Evolutionary conservation across 2,113 vertebrate genomes (phyloP).

Genomic region (Promerops cafer): DNA sequence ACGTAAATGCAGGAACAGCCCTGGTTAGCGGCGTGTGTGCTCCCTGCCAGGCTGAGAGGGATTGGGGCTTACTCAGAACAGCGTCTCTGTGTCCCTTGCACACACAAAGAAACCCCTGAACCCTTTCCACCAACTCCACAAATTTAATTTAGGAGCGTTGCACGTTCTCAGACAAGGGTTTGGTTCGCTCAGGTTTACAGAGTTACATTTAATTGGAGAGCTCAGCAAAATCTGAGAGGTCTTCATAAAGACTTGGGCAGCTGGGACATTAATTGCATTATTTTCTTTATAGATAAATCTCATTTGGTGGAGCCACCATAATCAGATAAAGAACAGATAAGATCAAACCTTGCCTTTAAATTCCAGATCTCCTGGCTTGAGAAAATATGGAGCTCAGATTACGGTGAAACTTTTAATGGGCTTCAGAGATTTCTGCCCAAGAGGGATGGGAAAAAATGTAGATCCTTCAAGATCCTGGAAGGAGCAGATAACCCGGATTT

Average conservation of each 20-base stretch:
- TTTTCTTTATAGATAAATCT: constrained; percentile 75
- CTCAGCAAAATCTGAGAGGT: constrained; percentile 17
- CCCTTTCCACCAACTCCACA: not conserved
- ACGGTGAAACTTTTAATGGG: constrained; percentile 11
- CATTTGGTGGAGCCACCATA: constrained; percentile 72
- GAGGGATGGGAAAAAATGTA: not conserved
- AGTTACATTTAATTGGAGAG: constrained; percentile 51
- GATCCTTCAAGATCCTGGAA: constrained; percentile 58
- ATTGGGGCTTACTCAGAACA: not conserved
- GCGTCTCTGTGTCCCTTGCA: not conserved
- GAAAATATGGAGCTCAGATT: constrained; percentile 46
- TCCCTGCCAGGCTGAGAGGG: constrained; percentile 61
- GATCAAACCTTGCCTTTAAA: constrained; percentile 78
- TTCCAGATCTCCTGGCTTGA: constrained; percentile 65
- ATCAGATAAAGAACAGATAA: constrained; percentile 77
- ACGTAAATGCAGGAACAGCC: constrained; percentile 48
- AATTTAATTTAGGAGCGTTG: not conserved
- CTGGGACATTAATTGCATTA: constrained; percentile 57
- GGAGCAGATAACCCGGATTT: constrained; percentile 65
- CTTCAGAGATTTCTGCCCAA: constrained; percentile 35
- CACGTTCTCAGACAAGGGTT: constrained; percentile 6
- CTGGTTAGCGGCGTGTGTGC: not conserved
- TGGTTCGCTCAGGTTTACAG: constrained; percentile 29
- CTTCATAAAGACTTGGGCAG: constrained; percentile 6
- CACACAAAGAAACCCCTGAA: not conserved